A percentile compares a stretch with the other conserved stretches of the same genome.
Conservation (phyloP, 2,888 invertebrate species). For the Polietes domitor region DNA sequence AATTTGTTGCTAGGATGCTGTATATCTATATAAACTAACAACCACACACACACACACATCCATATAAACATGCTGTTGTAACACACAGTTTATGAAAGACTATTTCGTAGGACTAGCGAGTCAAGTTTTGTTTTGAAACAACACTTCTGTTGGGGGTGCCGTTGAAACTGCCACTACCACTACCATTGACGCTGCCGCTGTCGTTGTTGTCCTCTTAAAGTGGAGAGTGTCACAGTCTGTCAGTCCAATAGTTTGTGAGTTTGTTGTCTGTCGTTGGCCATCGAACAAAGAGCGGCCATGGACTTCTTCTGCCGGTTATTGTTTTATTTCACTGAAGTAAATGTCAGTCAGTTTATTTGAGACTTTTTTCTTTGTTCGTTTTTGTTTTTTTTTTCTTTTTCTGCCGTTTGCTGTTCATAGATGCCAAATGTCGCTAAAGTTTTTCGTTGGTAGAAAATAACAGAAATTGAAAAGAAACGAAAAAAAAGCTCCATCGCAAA, state of each 20-base stretch:
- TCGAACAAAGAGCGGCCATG: not conserved
- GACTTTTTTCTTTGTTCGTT: constrained; percentile 1
- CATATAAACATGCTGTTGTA: constrained; percentile 45
- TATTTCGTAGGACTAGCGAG: constrained; percentile 50
- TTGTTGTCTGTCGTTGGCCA: constrained; percentile 15
- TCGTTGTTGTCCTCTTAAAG: not conserved
- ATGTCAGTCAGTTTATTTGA: constrained; percentile 22
- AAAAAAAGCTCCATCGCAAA: not conserved
- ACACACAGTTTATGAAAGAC: constrained; percentile 62
- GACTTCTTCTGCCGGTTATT: not conserved
- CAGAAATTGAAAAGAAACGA: constrained; percentile 24
- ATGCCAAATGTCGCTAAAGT: constrained; percentile 57
- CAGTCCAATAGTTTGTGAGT: constrained; percentile 52
- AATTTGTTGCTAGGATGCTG: not conserved
- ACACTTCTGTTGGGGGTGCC: not conserved
- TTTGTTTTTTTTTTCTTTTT: constrained; percentile 7
- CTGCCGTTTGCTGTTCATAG: constrained; percentile 27
- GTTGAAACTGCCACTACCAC: not conserved
- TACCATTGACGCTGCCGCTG: not conserved
- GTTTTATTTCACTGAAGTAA: constrained; percentile 34
- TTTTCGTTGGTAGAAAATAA: constrained; percentile 44
- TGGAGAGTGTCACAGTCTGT: constrained; percentile 45
- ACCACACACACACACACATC: not conserved
- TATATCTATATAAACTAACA: not conserved
- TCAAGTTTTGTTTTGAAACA: constrained; percentile 47